These are phyloP conservation scores for Gryllus longicercus DNA, from an alignment of 2,888 invertebrate species.

Conservation along the genomic window DNA sequence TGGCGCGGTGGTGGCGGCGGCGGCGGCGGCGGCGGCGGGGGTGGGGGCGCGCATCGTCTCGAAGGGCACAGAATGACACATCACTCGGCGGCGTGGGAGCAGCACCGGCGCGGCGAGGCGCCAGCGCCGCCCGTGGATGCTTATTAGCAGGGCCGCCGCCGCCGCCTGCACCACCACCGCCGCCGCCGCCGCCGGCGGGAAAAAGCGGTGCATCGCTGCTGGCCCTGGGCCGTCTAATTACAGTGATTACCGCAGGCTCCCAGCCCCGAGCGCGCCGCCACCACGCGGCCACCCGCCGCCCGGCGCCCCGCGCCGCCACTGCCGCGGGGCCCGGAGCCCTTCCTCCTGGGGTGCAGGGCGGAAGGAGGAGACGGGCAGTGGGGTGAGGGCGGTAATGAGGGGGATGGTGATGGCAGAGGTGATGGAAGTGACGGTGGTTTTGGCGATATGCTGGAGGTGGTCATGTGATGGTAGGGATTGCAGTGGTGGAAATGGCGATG, in stretches of 20 bases:
- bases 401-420: too few relatives aligned
- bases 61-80: not conserved
- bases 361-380: not conserved
- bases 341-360: not conserved
- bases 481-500: too few relatives aligned
- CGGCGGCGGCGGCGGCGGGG: too few relatives aligned
- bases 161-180: not conserved
- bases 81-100: not conserved
- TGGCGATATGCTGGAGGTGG: too few relatives aligned
- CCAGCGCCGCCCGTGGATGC: not conserved
- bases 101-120: not conserved
- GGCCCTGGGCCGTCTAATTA: constrained; percentile 17
- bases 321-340: not conserved
- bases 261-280: not conserved
- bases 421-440: too few relatives aligned
- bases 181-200: not conserved
- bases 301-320: not conserved
- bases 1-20: not conserved
- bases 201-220: constrained; percentile 8
- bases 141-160: constrained; percentile 1
- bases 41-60: not conserved
- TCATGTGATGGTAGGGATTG: too few relatives aligned
- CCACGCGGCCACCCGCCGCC: not conserved
- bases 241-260: constrained; percentile 17
- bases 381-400: too few relatives aligned